phyloP scores from a whole-genome alignment of 2,113 vertebrate species.

The Lepus europaeus region DNA sequence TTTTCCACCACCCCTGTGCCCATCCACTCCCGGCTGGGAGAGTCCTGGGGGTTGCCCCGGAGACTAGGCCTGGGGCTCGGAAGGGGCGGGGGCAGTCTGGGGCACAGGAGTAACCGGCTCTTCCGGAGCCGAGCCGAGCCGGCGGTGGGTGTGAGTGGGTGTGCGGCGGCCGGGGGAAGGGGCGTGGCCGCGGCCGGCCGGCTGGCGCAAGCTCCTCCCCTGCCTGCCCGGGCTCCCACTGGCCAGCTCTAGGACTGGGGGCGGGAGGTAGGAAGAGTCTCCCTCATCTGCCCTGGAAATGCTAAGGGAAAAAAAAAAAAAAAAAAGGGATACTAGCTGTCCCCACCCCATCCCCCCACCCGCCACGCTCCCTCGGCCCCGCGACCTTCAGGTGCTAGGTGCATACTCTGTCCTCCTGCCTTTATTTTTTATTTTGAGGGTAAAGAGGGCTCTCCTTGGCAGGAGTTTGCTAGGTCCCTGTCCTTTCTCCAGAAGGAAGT shows the following conservation, averaged over 20 bases:
- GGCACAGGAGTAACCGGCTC: conserved; percentile 83
- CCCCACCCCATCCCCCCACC: background rate
- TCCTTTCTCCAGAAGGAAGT: conserved; percentile 46
- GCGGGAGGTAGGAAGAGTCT: conserved; percentile 53
- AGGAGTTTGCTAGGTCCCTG: conserved; percentile 15
- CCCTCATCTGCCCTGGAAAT: conserved; percentile 43
- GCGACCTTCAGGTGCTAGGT: background rate
- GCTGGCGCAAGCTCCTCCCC: conserved; percentile 62
- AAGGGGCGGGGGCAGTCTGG: conserved; percentile 77
- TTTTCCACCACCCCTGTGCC: conserved; percentile 18
- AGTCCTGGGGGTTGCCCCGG: conserved; percentile 72
- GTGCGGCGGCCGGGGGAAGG: conserved; percentile 32
- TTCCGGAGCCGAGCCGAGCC: conserved; percentile 74
- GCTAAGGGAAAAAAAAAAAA: background rate
- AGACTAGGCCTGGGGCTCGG: conserved; percentile 79
- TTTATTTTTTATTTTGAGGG: background rate
- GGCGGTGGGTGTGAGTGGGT: conserved; percentile 78
- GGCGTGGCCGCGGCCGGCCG: conserved; percentile 69
- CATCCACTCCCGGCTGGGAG: background rate
- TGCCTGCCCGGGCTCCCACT: background rate
- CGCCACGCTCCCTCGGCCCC: no score
- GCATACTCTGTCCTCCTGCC: background rate
- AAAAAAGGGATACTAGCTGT: background rate
- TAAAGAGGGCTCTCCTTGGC: conserved; percentile 6
- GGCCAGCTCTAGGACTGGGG: background rate